Evolutionary conservation across 2,888 invertebrate species (phyloP).

Genomic region (Apocheima hispidaria): DNA sequence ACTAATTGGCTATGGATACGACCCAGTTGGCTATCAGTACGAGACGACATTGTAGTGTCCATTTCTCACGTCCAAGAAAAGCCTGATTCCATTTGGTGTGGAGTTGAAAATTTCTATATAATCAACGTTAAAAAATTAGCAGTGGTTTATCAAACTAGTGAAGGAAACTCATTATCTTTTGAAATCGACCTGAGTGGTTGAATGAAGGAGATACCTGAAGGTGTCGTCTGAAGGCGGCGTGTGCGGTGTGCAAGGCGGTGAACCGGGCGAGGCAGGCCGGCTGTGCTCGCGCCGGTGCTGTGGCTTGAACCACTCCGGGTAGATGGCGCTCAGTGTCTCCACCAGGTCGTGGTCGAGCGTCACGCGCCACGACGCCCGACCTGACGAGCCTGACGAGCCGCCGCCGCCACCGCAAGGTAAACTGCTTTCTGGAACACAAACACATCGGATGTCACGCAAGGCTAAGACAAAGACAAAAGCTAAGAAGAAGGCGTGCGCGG

Average conservation of each 20-base stretch:
- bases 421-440: constrained; percentile 88
- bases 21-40: constrained; percentile 27
- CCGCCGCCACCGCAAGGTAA: constrained; percentile 90
- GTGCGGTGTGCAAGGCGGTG: constrained; percentile 68
- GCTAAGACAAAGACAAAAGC: too few species aligned
- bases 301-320: constrained; percentile 96
- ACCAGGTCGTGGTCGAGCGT: constrained; percentile 97
- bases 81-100: constrained; percentile 2
- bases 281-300: constrained; percentile 77
- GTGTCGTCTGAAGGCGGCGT: constrained; percentile 77
- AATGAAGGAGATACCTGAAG: constrained; percentile 59
- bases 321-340: constrained; percentile 96
- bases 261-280: constrained; percentile 68
- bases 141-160: not conserved
- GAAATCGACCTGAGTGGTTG: not conserved
- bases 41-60: constrained; percentile 21
- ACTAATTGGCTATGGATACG: constrained; percentile 14
- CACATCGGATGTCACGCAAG: constrained; percentile 46
- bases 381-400: constrained; percentile 90
- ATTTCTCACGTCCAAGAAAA: constrained; percentile 15
- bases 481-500: too few species aligned
- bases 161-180: too few species aligned
- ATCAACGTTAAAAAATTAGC: constrained; percentile 1
- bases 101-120: not conserved
- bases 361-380: constrained; percentile 94